These are phyloP conservation scores for Hydrolagus colliei DNA, from an alignment of 2,797 vertebrate genomes.

Conservation along the genomic window DNA sequence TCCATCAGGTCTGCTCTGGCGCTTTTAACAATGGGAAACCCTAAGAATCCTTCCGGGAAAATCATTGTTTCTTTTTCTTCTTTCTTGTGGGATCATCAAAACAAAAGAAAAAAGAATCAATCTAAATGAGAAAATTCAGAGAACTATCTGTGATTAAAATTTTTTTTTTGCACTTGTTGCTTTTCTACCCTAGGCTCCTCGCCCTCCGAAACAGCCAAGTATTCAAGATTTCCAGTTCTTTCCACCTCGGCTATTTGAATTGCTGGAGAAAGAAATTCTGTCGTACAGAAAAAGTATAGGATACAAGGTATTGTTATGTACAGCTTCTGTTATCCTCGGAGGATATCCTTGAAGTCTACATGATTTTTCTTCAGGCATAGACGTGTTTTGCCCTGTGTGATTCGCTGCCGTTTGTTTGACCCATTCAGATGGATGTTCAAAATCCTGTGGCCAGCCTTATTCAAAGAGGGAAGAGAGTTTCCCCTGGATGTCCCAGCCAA, in stretches of 20 bases:
- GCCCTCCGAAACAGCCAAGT: slow-evolving; percentile 76
- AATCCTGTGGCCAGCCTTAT: too few species aligned
- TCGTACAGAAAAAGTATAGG: slow-evolving; percentile 78
- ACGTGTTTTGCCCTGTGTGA: too few species aligned
- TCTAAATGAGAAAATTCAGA: neutral
- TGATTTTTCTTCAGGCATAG: neutral
- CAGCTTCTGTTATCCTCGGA: neutral
- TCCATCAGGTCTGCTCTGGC: too few species aligned
- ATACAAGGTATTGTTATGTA: slow-evolving; percentile 61
- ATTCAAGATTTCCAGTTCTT: slow-evolving; percentile 83
- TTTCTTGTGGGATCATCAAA: neutral
- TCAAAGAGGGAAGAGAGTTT: too few species aligned
- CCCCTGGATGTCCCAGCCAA: too few species aligned
- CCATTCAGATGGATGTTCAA: too few species aligned
- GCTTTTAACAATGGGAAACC: too few species aligned
- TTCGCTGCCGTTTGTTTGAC: neutral
- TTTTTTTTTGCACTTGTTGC: slow-evolving; percentile 3
- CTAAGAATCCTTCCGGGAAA: too few species aligned
- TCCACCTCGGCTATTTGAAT: slow-evolving; percentile 72
- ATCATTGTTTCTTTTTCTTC: too few species aligned
- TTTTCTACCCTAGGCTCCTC: slow-evolving; percentile 59
- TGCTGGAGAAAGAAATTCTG: slow-evolving; percentile 78
- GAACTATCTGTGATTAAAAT: too few species aligned
- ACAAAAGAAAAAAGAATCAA: neutral
- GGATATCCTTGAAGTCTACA: neutral